Evolutionary conservation across 2,113 vertebrate genomes (phyloP).

Genomic region (Apodemus speciosus): DNA sequence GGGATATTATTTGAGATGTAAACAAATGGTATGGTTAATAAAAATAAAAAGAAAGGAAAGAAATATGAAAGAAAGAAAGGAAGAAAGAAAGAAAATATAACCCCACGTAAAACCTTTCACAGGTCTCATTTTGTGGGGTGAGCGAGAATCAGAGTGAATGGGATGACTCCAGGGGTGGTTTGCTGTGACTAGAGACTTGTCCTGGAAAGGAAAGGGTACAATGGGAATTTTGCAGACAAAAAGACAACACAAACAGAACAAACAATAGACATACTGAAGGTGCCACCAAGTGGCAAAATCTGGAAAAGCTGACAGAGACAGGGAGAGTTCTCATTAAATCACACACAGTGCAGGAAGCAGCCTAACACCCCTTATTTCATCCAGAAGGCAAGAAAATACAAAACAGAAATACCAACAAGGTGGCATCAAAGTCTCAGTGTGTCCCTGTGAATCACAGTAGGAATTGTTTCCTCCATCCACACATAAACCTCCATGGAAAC

Average conservation of each 20-base stretch:
- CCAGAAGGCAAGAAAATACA: background rate
- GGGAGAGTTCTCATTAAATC: background rate
- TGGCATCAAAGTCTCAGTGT: no score
- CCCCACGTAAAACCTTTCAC: background rate
- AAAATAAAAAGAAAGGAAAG: no score
- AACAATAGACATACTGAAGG: background rate
- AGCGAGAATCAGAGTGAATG: background rate
- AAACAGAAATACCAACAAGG: background rate
- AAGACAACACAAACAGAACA: background rate
- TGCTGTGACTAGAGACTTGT: background rate
- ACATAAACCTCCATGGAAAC: no score
- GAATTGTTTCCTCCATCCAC: no score
- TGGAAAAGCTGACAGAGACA: background rate
- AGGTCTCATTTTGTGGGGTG: background rate
- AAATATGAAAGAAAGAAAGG: no score
- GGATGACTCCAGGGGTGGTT: background rate
- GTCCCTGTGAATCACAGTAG: no score
- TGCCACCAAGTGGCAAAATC: background rate
- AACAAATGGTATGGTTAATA: no score
- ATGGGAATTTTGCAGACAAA: background rate
- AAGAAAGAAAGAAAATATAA: no score
- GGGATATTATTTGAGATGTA: no score
- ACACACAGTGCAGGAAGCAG: background rate
- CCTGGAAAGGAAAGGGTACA: background rate
- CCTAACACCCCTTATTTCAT: background rate